A percentile compares a stretch with the other conserved stretches of the same genome.
Conservation (phyloP, 2,113 vertebrate genomes). For the Trematomus loennbergii region DNA sequence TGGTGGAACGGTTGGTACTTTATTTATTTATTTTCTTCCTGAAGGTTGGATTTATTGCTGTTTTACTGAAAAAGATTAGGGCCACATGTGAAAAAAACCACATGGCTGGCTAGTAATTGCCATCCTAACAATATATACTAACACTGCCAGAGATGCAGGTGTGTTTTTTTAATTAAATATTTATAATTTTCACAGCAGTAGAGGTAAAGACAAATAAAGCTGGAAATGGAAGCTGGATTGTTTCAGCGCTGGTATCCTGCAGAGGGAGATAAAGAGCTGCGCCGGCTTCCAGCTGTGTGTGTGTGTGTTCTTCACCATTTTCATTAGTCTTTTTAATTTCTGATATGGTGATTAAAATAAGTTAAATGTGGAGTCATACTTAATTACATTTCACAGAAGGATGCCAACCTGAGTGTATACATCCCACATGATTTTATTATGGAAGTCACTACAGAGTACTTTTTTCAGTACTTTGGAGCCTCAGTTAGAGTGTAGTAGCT, state of each 20-base stretch:
- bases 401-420: too few species aligned
- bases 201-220: conserved; percentile 12
- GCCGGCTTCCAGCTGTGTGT: neutral
- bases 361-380: neutral
- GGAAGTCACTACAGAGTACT: too few species aligned
- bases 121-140: conserved; percentile 46
- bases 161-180: neutral
- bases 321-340: neutral
- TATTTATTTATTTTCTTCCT: neutral
- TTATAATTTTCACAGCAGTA: neutral
- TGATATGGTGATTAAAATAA: neutral
- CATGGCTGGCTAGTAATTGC: conserved; percentile 47
- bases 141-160: neutral
- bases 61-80: neutral
- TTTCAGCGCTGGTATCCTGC: conserved; percentile 42
- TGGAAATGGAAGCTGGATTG: conserved; percentile 24
- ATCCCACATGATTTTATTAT: too few species aligned
- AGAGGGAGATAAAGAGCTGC: conserved; percentile 70
- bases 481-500: too few species aligned
- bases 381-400: neutral
- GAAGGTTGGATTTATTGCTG: neutral
- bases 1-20: neutral
- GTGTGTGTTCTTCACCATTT: conserved; percentile 5
- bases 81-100: conserved; percentile 12
- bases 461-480: too few species aligned